phyloP scores from a whole-genome alignment of 2,888 invertebrate genomes.

The Drosophila picticornis region DNA sequence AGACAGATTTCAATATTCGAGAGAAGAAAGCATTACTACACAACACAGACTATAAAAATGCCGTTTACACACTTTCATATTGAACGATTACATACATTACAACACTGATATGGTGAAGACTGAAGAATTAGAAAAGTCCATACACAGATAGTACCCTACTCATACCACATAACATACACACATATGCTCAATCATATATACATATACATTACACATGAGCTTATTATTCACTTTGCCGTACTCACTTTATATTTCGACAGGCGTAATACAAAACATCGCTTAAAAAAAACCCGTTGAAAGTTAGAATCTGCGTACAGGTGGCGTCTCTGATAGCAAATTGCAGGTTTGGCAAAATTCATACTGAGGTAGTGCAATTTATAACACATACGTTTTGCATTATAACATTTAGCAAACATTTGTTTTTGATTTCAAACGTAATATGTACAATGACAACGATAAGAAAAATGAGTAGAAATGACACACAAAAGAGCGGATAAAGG shows the following conservation, averaged over 20 bases:
- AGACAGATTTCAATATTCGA: not conserved
- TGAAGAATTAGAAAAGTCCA: not conserved
- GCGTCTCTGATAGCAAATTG: slow-evolving; percentile 21
- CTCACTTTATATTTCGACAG: slow-evolving; percentile 32
- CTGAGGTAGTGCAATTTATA: slow-evolving; percentile 37
- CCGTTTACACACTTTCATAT: slow-evolving; percentile 18
- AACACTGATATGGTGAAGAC: slow-evolving; percentile 2
- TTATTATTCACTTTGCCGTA: not conserved
- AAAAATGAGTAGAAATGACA: not conserved
- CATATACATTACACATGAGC: not conserved
- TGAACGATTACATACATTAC: slow-evolving; percentile 11
- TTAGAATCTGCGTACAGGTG: slow-evolving; percentile 16
- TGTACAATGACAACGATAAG: not conserved
- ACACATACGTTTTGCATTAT: slow-evolving; percentile 30
- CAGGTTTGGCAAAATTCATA: slow-evolving; percentile 20
- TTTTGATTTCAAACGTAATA: slow-evolving; percentile 16
- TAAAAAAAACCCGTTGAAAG: slow-evolving; percentile 4
- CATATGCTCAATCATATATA: not conserved
- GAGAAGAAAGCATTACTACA: slow-evolving; percentile 38
- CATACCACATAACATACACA: not conserved
- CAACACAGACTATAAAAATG: slow-evolving; percentile 43
- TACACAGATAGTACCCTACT: not conserved
- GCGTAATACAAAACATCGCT: slow-evolving; percentile 4
- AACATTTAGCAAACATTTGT: slow-evolving; percentile 41
- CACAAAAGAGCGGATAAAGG: slow-evolving; percentile 7